These are phyloP conservation scores for Cyprinodon diabolis DNA, from an alignment of 2,797 vertebrate genomes.

Conservation along the genomic window DNA sequence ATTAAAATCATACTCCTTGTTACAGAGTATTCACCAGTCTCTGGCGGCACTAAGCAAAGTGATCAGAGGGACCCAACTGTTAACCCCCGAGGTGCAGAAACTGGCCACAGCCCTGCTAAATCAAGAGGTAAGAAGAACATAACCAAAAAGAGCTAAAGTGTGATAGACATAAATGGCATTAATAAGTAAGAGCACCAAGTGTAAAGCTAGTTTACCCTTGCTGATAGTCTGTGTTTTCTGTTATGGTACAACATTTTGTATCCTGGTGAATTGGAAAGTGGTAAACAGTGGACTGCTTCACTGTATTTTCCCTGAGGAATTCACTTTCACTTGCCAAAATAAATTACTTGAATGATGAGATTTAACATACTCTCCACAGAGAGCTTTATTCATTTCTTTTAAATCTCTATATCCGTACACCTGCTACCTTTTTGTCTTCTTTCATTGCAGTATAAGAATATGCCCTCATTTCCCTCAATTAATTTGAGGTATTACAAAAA, in stretches of 20 bases:
- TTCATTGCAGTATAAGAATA: background rate
- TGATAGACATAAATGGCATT: background rate
- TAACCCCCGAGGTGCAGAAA: slow-evolving; percentile 90
- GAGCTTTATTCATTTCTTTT: slow-evolving; percentile 5
- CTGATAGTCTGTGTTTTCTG: slow-evolving; percentile 6
- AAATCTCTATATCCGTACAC: slow-evolving; percentile 1
- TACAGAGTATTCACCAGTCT: slow-evolving; percentile 90
- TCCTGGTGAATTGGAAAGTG: background rate
- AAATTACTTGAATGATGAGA: background rate
- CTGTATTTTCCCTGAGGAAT: background rate
- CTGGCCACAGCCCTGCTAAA: slow-evolving; percentile 91
- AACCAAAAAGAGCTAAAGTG: background rate
- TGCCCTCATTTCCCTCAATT: background rate
- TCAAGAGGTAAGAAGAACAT: slow-evolving; percentile 86
- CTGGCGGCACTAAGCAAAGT: slow-evolving; percentile 95
- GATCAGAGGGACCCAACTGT: slow-evolving; percentile 90
- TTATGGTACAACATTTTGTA: background rate
- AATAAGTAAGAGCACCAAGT: background rate
- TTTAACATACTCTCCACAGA: background rate
- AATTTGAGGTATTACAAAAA: background rate
- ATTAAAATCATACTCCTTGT: slow-evolving; percentile 24
- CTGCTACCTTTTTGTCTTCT: background rate
- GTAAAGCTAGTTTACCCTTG: background rate
- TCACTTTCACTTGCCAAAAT: background rate
- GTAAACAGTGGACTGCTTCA: background rate